Conservation (phyloP, 2,888 invertebrate genomes). For the Lissonota sp. region DNA sequence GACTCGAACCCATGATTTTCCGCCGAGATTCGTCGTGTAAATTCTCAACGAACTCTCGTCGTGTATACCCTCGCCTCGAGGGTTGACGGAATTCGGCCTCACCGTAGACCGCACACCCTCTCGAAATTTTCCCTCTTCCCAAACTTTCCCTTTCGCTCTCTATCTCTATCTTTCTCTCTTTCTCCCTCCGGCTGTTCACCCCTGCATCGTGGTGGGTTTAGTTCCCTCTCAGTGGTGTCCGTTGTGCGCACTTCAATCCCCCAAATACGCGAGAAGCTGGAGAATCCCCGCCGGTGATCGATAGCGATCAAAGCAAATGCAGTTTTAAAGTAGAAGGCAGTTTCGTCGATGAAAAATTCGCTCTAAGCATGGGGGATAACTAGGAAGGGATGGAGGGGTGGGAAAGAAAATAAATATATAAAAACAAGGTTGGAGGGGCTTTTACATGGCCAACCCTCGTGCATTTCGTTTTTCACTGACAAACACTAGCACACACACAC, state of each 20-base stretch:
- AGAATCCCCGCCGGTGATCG: conserved; percentile 70
- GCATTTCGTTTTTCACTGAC: too few species aligned
- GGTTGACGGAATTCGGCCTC: too few species aligned
- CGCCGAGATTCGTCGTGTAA: too few species aligned
- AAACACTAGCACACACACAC: conserved; percentile 28
- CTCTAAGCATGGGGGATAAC: conserved; percentile 17
- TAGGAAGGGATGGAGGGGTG: conserved; percentile 7
- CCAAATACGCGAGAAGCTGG: neutral
- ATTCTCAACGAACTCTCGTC: too few species aligned
- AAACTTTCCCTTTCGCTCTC: neutral
- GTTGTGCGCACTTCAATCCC: conserved; percentile 14
- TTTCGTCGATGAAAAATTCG: conserved; percentile 14
- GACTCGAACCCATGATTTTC: too few species aligned
- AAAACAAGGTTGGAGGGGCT: conserved; percentile 15
- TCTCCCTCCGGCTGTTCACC: neutral
- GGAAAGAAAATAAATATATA: conserved; percentile 26
- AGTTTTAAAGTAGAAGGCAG: conserved; percentile 31
- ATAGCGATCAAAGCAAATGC: conserved; percentile 76
- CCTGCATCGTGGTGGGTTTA: conserved; percentile 4
- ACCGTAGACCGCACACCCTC: too few species aligned
- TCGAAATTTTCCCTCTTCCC: neutral
- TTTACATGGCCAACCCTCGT: too few species aligned
- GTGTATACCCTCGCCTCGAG: too few species aligned
- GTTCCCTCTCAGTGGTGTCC: conserved; percentile 2
- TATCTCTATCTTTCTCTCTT: neutral